A percentile compares a stretch with the other conserved stretches of the same genome.
Conservation (phyloP, 2,888 invertebrate genomes). For the Tupiocoris notatus region DNA sequence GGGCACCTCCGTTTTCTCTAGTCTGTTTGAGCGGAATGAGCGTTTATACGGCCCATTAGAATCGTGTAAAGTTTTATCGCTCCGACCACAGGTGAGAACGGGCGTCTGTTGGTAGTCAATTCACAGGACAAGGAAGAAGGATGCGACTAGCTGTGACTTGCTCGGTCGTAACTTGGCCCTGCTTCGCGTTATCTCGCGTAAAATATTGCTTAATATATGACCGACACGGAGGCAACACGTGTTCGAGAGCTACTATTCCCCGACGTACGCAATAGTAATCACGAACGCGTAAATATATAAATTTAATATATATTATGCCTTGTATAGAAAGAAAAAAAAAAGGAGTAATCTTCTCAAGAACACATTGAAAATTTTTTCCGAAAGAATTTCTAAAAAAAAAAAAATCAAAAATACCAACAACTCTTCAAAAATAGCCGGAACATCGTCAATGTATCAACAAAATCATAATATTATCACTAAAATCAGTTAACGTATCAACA, state of each 20-base stretch:
- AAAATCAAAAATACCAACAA: no score
- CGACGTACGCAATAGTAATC: no score
- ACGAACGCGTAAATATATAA: no score
- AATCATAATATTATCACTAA: no score
- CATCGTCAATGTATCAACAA: no score
- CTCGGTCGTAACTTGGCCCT: not conserved
- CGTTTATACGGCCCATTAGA: conserved; percentile 27
- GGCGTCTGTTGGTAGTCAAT: conserved; percentile 29
- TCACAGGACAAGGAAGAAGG: conserved; percentile 6
- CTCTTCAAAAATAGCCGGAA: no score
- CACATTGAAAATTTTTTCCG: no score
- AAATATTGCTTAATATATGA: conserved; percentile 2
- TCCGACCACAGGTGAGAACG: conserved; percentile 27
- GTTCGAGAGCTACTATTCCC: not conserved
- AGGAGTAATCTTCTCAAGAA: no score
- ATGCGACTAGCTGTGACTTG: not conserved
- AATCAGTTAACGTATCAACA: no score
- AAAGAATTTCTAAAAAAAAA: no score
- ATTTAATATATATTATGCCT: no score
- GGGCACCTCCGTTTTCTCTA: not conserved
- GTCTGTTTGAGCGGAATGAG: not conserved
- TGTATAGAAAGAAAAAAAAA: no score
- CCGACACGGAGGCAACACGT: not conserved
- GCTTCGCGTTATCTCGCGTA: not conserved
- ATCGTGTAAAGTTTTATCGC: conserved; percentile 29